Evolutionary conservation across 2,113 vertebrate genomes (phyloP).

Genomic region (Bagarius yarrelli): DNA sequence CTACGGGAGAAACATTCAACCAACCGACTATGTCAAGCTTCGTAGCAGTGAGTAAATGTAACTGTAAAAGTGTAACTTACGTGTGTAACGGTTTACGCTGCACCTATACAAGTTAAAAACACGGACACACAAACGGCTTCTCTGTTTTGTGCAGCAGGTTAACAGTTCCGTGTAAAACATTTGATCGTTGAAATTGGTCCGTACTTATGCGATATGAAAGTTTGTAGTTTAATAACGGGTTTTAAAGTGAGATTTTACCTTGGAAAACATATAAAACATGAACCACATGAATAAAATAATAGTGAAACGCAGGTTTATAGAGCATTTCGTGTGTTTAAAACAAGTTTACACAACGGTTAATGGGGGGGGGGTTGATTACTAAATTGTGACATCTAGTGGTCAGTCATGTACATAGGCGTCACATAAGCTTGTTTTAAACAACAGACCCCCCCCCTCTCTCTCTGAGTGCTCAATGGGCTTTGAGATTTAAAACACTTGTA

Average conservation of each 20-base stretch:
- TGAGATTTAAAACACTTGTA: too few species aligned
- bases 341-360: too few species aligned
- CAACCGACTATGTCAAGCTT: not conserved
- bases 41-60: not conserved
- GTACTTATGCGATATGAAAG: not conserved
- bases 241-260: not conserved
- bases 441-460: too few species aligned
- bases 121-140: fast-evolving
- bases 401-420: not conserved
- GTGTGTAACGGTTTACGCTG: not conserved
- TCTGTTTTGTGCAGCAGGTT: not conserved
- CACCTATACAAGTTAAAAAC: not conserved
- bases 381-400: not conserved
- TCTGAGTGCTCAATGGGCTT: too few species aligned
- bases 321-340: too few species aligned
- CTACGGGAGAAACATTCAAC: not conserved
- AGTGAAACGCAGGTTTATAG: not conserved
- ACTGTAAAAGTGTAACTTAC: not conserved
- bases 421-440: not conserved
- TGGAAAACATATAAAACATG: not conserved
- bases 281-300: not conserved
- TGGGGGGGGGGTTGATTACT: not conserved
- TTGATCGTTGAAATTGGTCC: not conserved
- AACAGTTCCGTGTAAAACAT: constrained; percentile 45
- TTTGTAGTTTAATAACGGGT: not conserved